A percentile compares a stretch with the other conserved stretches of the same genome.
These are phyloP conservation scores for Coleophora flavipennella DNA, from an alignment of 2,888 invertebrate genomes.

Conservation along the genomic window DNA sequence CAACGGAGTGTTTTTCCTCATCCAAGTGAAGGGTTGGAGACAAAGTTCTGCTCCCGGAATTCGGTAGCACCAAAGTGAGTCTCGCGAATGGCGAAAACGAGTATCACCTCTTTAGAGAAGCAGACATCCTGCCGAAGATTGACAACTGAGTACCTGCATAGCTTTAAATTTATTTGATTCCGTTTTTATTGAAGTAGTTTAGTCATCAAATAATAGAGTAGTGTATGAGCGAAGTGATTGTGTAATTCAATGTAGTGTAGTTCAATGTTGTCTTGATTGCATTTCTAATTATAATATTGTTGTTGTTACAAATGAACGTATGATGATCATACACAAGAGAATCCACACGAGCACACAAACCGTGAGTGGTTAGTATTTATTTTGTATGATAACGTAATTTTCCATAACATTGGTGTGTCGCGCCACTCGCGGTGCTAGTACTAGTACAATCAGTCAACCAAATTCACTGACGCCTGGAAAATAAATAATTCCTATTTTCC, in stretches of 20 bases:
- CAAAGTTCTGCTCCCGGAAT: constrained; percentile 96
- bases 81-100: constrained; percentile 93
- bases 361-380: constrained; percentile 5
- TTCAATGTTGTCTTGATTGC: constrained; percentile 54
- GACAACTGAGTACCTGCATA: constrained; percentile 68
- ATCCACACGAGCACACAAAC: background rate
- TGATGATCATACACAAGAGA: background rate
- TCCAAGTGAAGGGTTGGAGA: constrained; percentile 93
- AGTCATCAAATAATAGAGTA: constrained; percentile 23
- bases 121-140: constrained; percentile 96
- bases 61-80: constrained; percentile 97
- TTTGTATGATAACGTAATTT: constrained; percentile 11
- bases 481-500: too few relatives aligned
- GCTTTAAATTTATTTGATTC: constrained; percentile 43
- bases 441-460: background rate
- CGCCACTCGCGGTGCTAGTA: background rate
- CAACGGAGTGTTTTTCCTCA: constrained; percentile 85
- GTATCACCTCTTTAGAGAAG: constrained; percentile 94
- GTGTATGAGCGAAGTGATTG: constrained; percentile 59
- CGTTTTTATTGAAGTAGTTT: constrained; percentile 42
- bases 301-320: too few relatives aligned
- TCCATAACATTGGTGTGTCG: constrained; percentile 8
- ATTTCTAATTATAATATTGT: constrained; percentile 69
- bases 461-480: too few relatives aligned
- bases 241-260: constrained; percentile 49